A percentile compares a stretch with the other conserved stretches of the same genome.
Evolutionary conservation across 2,113 vertebrate genomes (phyloP).

Genomic region (Bos javanicus): DNA sequence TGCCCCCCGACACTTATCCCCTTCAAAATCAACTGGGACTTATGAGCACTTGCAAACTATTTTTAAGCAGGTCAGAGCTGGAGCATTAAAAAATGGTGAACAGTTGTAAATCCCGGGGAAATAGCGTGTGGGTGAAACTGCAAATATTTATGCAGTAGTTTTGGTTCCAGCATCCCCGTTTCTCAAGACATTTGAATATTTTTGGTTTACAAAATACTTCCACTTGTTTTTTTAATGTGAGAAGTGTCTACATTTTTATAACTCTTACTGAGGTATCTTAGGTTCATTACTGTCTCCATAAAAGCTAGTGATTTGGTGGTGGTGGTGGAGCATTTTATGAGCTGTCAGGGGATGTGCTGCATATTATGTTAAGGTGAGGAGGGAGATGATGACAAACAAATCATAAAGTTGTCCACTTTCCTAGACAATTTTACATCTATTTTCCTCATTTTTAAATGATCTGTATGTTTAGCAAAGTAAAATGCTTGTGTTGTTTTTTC

Average conservation of each 20-base stretch:
- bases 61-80: constrained; percentile 45
- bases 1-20: neutral
- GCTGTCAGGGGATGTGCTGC: constrained; percentile 6
- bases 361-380: neutral
- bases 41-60: neutral
- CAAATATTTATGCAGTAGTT: constrained; percentile 52
- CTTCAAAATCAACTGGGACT: neutral
- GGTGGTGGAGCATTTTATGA: constrained; percentile 37
- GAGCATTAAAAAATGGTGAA: neutral
- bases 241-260: constrained; percentile 66
- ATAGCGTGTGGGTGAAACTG: neutral
- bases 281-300: constrained; percentile 61
- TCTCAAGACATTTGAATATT: constrained; percentile 66
- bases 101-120: constrained; percentile 50
- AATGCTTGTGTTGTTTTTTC: constrained; percentile 37
- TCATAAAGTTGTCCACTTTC: constrained; percentile 59
- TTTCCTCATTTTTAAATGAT: constrained; percentile 46
- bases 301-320: constrained; percentile 52
- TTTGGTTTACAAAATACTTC: constrained; percentile 73
- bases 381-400: constrained; percentile 54
- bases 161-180: constrained; percentile 18
- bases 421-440: constrained; percentile 47
- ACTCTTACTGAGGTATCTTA: constrained; percentile 52
- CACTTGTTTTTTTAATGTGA: constrained; percentile 57
- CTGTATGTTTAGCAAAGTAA: constrained; percentile 31